phyloP scores from a whole-genome alignment of 1,140 invertebrate genomes.

The Drosophila biarmipes region DNA sequence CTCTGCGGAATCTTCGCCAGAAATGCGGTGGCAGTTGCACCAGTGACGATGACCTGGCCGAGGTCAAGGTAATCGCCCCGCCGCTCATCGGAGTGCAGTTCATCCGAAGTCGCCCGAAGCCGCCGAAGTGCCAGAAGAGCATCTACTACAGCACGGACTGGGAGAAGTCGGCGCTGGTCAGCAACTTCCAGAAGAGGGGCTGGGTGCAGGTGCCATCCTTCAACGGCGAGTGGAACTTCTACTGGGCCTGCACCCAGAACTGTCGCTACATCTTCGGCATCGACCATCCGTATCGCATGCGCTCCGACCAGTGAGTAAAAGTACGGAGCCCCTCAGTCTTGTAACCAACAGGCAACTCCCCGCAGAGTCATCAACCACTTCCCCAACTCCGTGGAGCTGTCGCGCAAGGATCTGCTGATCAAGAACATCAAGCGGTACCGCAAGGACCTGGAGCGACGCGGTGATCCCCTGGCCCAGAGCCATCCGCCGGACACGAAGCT shows the following conservation, averaged over 20 bases:
- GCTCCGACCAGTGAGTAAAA: slow-evolving; percentile 67
- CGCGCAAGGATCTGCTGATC: slow-evolving; percentile 96
- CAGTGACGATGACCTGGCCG: slow-evolving; percentile 3
- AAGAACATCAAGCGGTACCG: slow-evolving; percentile 98
- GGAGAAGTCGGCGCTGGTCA: slow-evolving; percentile 50
- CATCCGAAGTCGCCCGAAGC: not conserved
- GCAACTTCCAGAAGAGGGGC: slow-evolving; percentile 61
- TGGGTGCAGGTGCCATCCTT: slow-evolving; percentile 60
- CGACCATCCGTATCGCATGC: slow-evolving; percentile 74
- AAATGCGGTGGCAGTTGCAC: not conserved
- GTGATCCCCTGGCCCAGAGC: slow-evolving; percentile 92
- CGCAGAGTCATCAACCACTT: slow-evolving; percentile 93
- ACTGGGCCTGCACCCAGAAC: slow-evolving; percentile 67
- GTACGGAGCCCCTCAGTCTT: not conserved
- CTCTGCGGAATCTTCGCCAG: slow-evolving; percentile 7
- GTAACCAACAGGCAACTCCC: not conserved
- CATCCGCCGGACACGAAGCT: slow-evolving; percentile 85
- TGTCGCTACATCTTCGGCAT: slow-evolving; percentile 71
- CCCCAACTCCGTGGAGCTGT: slow-evolving; percentile 97
- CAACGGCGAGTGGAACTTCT: slow-evolving; percentile 66
- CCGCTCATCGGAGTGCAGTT: slow-evolving; percentile 2
- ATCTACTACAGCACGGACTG: slow-evolving; percentile 63
- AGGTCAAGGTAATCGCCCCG: not conserved
- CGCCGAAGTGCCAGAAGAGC: not conserved
- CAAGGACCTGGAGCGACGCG: slow-evolving; percentile 95